phyloP scores from a whole-genome alignment of 2,888 invertebrate genomes.

The Drosophila quinaria region DNA sequence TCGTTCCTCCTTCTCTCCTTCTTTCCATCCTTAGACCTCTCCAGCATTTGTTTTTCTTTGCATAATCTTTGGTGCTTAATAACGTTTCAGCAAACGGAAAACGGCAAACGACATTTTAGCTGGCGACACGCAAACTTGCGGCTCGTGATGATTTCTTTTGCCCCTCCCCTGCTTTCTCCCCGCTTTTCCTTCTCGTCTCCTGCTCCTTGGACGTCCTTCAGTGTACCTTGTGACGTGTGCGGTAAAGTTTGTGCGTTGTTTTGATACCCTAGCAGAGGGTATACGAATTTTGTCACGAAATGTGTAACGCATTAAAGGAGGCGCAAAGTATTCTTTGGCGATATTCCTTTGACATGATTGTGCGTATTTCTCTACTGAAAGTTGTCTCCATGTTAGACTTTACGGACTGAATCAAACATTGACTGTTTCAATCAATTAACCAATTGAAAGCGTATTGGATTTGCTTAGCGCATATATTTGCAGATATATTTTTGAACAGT shows the following conservation, averaged over 20 bases:
- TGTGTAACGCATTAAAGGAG: background rate
- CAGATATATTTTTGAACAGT: too few species aligned
- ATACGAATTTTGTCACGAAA: background rate
- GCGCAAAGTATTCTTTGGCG: background rate
- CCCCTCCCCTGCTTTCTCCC: background rate
- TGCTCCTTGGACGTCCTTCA: constrained; percentile 4
- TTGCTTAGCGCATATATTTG: too few species aligned
- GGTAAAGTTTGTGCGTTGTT: constrained; percentile 48
- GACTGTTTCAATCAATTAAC: too few species aligned
- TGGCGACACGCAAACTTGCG: constrained; percentile 73
- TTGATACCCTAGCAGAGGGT: background rate
- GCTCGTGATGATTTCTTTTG: constrained; percentile 62
- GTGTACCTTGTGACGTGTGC: constrained; percentile 58
- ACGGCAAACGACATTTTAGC: constrained; percentile 44
- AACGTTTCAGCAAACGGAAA: constrained; percentile 51
- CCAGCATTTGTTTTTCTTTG: constrained; percentile 66
- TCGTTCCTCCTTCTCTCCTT: background rate
- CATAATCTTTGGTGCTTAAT: constrained; percentile 76
- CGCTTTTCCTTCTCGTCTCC: background rate
- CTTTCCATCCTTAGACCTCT: background rate
- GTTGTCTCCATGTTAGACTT: too few species aligned
- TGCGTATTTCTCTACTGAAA: too few species aligned
- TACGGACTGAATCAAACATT: too few species aligned
- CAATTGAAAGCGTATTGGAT: too few species aligned
- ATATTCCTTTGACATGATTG: too few species aligned